Conservation (phyloP, 1,140 invertebrate species). For the Papilio machaon region DNA sequence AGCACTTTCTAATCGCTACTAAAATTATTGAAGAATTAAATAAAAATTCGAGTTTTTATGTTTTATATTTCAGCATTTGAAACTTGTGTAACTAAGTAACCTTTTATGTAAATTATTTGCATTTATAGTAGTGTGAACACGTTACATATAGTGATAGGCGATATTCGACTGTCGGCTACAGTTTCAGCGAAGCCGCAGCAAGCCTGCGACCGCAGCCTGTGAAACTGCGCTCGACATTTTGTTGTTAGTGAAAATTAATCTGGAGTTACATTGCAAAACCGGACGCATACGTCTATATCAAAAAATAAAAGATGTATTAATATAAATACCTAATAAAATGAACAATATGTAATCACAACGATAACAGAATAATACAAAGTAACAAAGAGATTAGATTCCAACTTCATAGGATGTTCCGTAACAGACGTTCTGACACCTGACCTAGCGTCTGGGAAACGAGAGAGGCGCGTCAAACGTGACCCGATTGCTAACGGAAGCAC, state of each 20-base stretch:
- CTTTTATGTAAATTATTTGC: no score
- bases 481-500: slow-evolving; percentile 20
- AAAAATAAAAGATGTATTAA: neutral
- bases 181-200: slow-evolving; percentile 17
- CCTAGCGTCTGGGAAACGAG: slow-evolving; percentile 4
- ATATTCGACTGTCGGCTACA: slow-evolving; percentile 4
- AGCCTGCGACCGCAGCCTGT: slow-evolving; percentile 15
- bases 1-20: no score
- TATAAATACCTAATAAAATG: neutral
- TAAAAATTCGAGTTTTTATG: no score
- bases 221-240: neutral
- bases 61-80: neutral
- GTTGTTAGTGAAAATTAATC: slow-evolving; percentile 10
- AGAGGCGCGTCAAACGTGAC: slow-evolving; percentile 24
- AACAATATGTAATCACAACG: neutral
- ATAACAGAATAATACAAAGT: neutral
- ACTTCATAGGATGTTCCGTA: neutral
- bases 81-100: neutral
- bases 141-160: neutral
- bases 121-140: neutral
- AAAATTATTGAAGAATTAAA: no score
- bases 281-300: neutral
- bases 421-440: slow-evolving; percentile 16
- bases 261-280: slow-evolving; percentile 2
- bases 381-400: slow-evolving; percentile 1